Evolutionary conservation across 2,888 invertebrate species (phyloP).

Genomic region (Muscina levida): DNA sequence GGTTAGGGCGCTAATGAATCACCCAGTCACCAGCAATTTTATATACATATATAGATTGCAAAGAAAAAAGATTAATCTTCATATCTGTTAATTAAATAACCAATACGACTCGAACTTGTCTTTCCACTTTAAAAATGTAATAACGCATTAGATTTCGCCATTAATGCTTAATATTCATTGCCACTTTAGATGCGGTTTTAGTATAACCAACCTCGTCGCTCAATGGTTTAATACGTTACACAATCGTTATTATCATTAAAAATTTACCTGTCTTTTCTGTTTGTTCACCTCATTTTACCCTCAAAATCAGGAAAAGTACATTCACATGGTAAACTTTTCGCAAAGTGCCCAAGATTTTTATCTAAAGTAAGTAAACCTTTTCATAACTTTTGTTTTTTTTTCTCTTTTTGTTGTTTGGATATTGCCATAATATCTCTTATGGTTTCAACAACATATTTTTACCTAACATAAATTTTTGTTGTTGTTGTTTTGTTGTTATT

Average conservation of each 20-base stretch:
- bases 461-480: not conserved
- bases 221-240: slow-evolving; percentile 5
- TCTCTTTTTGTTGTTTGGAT: slow-evolving; percentile 17
- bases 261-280: slow-evolving; percentile 27
- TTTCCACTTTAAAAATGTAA: no score
- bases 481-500: slow-evolving; percentile 11
- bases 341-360: slow-evolving; percentile 33
- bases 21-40: no score
- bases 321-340: slow-evolving; percentile 25
- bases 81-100: no score
- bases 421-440: slow-evolving; percentile 31
- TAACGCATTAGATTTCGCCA: no score
- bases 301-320: not conserved
- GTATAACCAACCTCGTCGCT: not conserved
- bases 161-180: no score
- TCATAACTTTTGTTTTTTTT: slow-evolving; percentile 37
- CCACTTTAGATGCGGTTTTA: no score
- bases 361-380: slow-evolving; percentile 26
- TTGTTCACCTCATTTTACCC: not conserved
- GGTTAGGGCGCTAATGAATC: no score
- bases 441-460: slow-evolving; percentile 11
- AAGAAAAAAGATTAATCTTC: no score
- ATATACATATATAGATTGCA: no score
- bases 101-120: no score
- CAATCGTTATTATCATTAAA: slow-evolving; percentile 24